Evolutionary conservation across 1,140 invertebrate genomes (phyloP).

Genomic region (Piezodorus guildinii): DNA sequence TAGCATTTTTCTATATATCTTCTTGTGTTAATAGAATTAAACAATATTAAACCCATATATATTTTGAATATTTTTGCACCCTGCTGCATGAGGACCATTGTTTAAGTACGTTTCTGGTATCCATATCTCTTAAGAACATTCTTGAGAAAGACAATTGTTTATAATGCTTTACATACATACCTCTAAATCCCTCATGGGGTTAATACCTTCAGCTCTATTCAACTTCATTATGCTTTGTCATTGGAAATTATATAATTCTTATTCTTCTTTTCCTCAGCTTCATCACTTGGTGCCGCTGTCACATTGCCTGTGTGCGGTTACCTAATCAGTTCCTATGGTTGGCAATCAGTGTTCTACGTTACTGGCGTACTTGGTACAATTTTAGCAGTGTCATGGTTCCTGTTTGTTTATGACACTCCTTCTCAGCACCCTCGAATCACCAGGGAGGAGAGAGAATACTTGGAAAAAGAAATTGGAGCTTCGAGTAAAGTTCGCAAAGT

Average conservation of each 20-base stretch:
- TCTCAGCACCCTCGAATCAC: slow-evolving; percentile 75
- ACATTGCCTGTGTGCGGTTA: slow-evolving; percentile 72
- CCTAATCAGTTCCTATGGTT: slow-evolving; percentile 62
- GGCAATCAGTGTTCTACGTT: slow-evolving; percentile 76
- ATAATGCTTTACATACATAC: no score
- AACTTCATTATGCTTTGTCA: neutral
- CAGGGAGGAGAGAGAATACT: slow-evolving; percentile 62
- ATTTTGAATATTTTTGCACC: no score
- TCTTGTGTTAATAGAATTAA: no score
- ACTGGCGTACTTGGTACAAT: slow-evolving; percentile 62
- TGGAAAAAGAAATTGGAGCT: slow-evolving; percentile 56
- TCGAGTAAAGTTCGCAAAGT: slow-evolving; percentile 36
- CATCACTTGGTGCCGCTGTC: slow-evolving; percentile 67
- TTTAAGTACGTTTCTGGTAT: neutral
- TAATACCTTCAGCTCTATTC: no score
- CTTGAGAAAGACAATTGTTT: neutral
- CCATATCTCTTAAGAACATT: neutral
- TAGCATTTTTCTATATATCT: no score
- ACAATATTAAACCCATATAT: no score
- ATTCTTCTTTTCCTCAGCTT: slow-evolving; percentile 41
- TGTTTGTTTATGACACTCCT: slow-evolving; percentile 74
- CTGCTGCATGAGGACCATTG: no score
- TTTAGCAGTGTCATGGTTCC: slow-evolving; percentile 77
- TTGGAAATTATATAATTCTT: neutral
- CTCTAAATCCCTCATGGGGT: no score